Conservation (phyloP, 2,113 vertebrate species). For the Campylomormyrus tamandua region DNA sequence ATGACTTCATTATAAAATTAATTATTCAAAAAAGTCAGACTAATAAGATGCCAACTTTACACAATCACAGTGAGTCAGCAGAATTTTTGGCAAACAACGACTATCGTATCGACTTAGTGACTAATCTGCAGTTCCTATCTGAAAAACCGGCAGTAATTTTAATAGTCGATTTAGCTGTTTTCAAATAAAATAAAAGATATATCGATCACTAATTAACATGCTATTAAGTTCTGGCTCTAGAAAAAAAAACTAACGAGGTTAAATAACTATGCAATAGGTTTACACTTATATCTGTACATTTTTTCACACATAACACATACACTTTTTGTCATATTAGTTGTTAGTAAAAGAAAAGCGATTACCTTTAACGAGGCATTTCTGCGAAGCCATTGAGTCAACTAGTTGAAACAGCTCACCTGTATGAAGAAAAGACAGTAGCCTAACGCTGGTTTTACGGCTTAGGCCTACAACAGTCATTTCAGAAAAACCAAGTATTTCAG, state of each 20-base stretch:
- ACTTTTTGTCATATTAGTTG: neutral
- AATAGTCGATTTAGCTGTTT: neutral
- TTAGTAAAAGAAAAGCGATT: neutral
- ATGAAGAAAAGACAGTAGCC: neutral
- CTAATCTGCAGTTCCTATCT: neutral
- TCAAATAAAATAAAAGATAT: neutral
- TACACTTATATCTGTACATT: neutral
- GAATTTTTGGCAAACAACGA: neutral
- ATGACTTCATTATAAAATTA: neutral
- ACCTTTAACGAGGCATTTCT: neutral
- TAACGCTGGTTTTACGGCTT: neutral
- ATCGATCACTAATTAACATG: neutral
- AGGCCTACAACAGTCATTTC: neutral
- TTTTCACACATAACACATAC: neutral
- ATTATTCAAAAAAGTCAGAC: neutral
- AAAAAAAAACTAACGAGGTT: too few species aligned
- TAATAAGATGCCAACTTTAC: neutral
- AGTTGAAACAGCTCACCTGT: neutral
- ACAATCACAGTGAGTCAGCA: neutral
- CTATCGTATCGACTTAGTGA: neutral
- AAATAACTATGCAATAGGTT: neutral
- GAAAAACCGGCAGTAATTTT: neutral
- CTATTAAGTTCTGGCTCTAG: too few species aligned
- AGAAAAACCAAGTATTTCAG: neutral
- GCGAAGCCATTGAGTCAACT: neutral